Conservation (phyloP, 2,113 vertebrate genomes). For the Geococcyx californianus region DNA sequence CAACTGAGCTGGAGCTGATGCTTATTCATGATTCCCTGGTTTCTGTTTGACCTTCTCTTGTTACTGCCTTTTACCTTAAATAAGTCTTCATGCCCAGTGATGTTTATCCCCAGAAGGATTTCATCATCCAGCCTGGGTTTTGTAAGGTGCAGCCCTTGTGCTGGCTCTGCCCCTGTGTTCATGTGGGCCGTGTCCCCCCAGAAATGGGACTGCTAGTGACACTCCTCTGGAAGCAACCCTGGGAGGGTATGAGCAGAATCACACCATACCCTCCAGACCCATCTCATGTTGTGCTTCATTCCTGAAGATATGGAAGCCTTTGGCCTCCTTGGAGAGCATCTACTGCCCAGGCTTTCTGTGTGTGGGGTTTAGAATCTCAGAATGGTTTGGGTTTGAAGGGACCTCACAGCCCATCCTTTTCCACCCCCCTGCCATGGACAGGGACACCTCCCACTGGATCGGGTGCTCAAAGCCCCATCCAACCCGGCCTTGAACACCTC, state of each 20-base stretch:
- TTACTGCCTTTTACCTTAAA: neutral
- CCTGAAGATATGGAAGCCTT: neutral
- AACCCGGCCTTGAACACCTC: no score
- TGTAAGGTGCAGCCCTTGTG: rapidly evolving
- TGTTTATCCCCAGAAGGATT: neutral
- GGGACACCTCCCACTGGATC: no score
- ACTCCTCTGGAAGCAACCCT: no score
- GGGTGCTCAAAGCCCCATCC: no score
- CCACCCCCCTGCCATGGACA: no score
- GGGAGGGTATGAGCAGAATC: rapidly evolving
- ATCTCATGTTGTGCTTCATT: rapidly evolving
- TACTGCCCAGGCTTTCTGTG: rapidly evolving
- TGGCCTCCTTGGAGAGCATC: neutral
- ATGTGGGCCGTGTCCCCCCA: rapidly evolving
- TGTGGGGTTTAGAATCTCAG: neutral
- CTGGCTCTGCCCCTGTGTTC: rapidly evolving
- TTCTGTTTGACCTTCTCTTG: conserved; percentile 25
- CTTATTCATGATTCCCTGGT: neutral
- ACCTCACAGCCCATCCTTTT: no score
- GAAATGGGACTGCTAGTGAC: neutral
- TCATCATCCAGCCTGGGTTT: neutral
- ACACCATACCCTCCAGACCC: neutral
- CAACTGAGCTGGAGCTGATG: neutral
- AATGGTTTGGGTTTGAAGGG: no score
- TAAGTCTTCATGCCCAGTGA: neutral